These are phyloP conservation scores for Drosophila atroscutellata DNA, from an alignment of 2,888 invertebrate species.

Conservation along the genomic window DNA sequence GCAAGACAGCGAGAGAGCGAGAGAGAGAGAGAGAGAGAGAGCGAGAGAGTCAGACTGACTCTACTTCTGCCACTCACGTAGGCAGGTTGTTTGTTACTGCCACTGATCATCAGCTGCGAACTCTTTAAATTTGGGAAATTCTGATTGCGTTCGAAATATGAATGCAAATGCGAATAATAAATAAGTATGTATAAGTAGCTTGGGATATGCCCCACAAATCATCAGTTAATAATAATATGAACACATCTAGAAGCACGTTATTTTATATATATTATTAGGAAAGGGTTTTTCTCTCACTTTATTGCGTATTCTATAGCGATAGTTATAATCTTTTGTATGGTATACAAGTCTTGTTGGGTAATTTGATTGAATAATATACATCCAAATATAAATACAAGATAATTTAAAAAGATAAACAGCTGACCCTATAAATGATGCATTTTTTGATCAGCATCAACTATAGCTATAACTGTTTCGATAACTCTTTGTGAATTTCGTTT, in stretches of 20 bases:
- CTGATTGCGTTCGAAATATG: slow-evolving; percentile 3
- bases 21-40: neutral
- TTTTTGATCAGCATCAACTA: neutral
- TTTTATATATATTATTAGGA: neutral
- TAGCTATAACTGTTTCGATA: neutral
- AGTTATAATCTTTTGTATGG: neutral
- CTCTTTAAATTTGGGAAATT: slow-evolving; percentile 9
- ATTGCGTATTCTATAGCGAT: neutral
- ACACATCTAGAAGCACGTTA: neutral
- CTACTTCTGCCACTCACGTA: neutral
- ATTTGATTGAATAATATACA: neutral
- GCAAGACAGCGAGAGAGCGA: neutral
- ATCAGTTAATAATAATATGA: neutral
- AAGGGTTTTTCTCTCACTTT: neutral
- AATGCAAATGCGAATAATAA: neutral
- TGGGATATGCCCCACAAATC: slow-evolving; percentile 8
- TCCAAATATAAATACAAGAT: neutral
- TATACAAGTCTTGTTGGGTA: neutral
- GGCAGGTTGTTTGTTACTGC: neutral
- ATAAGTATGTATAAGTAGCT: neutral
- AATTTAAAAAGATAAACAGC: neutral
- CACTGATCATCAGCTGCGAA: neutral
- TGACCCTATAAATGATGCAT: neutral
- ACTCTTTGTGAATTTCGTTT: neutral
- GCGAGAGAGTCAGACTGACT: neutral